phyloP scores from a whole-genome alignment of 2,113 vertebrate species.

The Lichenostomus cassidix region DNA sequence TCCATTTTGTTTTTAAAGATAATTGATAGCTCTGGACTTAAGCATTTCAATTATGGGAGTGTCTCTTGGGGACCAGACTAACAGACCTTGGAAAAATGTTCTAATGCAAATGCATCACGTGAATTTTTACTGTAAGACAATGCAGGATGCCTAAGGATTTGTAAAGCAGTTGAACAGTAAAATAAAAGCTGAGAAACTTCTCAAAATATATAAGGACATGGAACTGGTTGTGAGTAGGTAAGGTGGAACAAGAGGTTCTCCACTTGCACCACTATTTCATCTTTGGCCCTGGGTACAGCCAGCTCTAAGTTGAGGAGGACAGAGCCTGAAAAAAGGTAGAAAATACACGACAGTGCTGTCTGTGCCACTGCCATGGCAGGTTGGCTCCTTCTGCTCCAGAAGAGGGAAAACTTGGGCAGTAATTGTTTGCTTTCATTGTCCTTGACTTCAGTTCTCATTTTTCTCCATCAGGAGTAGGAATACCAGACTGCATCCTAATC shows the following conservation, averaged over 20 bases:
- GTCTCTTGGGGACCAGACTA: constrained; percentile 60
- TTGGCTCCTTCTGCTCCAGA: not conserved
- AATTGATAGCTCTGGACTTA: constrained; percentile 69
- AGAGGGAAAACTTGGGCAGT: not conserved
- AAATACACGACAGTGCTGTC: not conserved
- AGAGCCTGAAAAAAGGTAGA: not conserved
- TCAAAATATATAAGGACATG: not conserved
- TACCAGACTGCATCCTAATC: not conserved
- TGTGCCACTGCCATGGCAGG: not conserved
- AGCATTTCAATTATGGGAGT: constrained; percentile 63
- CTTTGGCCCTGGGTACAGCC: not conserved
- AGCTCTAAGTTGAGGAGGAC: not conserved
- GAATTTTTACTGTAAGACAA: constrained; percentile 33
- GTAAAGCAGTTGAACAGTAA: not conserved
- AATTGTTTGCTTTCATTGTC: not conserved
- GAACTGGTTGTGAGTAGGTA: not conserved
- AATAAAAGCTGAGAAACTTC: not conserved
- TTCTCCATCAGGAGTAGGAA: not conserved
- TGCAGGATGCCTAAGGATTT: not conserved
- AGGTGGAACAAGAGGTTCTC: not conserved
- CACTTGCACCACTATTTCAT: not conserved
- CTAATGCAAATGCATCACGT: constrained; percentile 56
- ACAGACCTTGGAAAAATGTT: constrained; percentile 59
- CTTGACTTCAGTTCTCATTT: not conserved
- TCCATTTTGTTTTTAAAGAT: constrained; percentile 72